Base-by-base conservation (phyloP, 2,113 vertebrate genomes). In the Equus przewalskii region DNA sequence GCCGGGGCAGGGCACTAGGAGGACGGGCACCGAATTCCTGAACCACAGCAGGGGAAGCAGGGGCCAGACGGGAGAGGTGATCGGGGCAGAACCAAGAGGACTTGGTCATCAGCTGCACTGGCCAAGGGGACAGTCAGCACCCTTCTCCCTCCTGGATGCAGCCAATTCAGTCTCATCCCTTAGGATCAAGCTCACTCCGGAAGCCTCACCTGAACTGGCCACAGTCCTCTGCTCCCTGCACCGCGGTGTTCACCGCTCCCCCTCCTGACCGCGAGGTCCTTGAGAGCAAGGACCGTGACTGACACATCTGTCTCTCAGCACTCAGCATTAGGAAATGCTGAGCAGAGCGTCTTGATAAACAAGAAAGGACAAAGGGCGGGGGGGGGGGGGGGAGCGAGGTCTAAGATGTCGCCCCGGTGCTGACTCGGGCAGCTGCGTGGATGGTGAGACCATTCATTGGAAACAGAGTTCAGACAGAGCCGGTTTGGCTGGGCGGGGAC, bases 351-450 rank as follows among this genome's bases (percentile, higher is more conserved):
- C 8, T 41, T 76, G 76, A n/a, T 44, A 54, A 76, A 72, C 44
- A 44, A n/a, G 54, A 46, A 78, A 64, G 36, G 33, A 69, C 28
- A 80, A 76, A n/a, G 64, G 36, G 7, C 4, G 4, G 36, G 4
- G 36, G 41, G 18, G 0, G 36, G 36, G 4, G 36, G 4, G 36
- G 41, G n/a, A n/a, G n/a, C n/a, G n/a, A 18, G 0, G 9, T 36
- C 75, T 65, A 51, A 69, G 58, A 75, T 26, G 49, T 67, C 5
- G 49, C 49, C 36, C 36, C 19, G 49, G 30, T 75, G 81, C 82
- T 75, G 36, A 26, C 41, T 56, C 12, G 44, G 78, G 26, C 73
- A 19, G 8, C 67, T n/a, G 67, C 56, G 26, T 15, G 30, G 73
- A 26, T 36, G 51, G 26, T 18, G 7, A 15, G 24, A 11, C 36